Percentiles rank a stretch among this genome's conserved stretches.
Conservation (phyloP, 2,797 vertebrate genomes). For the Agapornis canus region DNA sequence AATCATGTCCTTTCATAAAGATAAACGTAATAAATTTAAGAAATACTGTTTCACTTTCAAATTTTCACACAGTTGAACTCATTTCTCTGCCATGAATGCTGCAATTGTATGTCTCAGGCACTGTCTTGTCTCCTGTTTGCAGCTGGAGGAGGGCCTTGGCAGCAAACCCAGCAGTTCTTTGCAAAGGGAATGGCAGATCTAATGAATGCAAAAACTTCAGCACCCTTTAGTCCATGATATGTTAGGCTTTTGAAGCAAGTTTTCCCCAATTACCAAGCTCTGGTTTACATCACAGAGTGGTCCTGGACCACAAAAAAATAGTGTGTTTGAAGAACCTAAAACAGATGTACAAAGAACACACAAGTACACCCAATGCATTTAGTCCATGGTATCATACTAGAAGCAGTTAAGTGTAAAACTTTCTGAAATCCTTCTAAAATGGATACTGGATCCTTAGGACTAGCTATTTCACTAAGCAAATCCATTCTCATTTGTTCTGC, state of each 20-base stretch:
- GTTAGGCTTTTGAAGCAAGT: not conserved
- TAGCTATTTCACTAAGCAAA: not conserved
- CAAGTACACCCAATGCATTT: not conserved
- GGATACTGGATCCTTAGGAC: not conserved
- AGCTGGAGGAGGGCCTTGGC: slow-evolving; percentile 45
- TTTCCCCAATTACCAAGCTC: not conserved
- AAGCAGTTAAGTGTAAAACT: not conserved
- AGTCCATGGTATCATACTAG: not conserved
- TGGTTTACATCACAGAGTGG: not conserved
- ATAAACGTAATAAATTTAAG: not conserved
- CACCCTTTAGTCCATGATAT: not conserved
- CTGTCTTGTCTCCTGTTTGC: not conserved
- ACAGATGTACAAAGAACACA: not conserved
- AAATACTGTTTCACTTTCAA: not conserved
- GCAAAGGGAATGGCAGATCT: not conserved
- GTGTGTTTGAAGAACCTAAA: not conserved
- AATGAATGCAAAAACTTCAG: slow-evolving; percentile 7
- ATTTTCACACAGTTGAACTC: not conserved
- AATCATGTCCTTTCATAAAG: not conserved
- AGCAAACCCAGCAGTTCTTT: slow-evolving; percentile 7
- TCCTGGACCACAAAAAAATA: not conserved
- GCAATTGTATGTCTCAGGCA: not conserved
- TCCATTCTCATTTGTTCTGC: not conserved
- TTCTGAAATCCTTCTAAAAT: not conserved
- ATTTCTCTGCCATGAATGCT: slow-evolving; percentile 37